Evolutionary conservation across 1,140 invertebrate species (phyloP).

Genomic region (Drosophila ohnishii): DNA sequence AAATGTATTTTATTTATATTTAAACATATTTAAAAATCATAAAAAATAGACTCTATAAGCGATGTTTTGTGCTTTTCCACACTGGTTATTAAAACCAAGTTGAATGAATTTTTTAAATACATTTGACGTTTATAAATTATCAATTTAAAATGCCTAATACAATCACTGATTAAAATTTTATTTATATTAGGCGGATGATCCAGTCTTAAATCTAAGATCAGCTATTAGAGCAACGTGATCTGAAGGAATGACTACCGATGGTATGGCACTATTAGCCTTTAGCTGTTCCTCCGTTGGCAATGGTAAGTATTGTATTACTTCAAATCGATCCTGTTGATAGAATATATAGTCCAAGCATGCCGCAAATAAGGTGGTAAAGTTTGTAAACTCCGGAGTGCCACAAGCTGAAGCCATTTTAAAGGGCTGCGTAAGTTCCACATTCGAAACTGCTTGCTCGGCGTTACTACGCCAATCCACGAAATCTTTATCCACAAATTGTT

Average conservation of each 20-base stretch:
- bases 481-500: slow-evolving; percentile 86
- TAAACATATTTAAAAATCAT: not conserved
- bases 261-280: slow-evolving; percentile 88
- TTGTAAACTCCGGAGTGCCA: slow-evolving; percentile 91
- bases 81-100: not conserved
- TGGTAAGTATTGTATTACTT: slow-evolving; percentile 89
- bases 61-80: not conserved
- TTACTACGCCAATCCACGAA: slow-evolving; percentile 90
- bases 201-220: slow-evolving; percentile 86
- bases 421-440: slow-evolving; percentile 86
- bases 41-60: not conserved
- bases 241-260: slow-evolving; percentile 94
- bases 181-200: not conserved
- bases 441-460: slow-evolving; percentile 86
- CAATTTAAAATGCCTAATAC: not conserved
- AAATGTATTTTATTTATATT: not conserved
- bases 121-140: not conserved
- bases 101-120: not conserved
- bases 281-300: slow-evolving; percentile 91
- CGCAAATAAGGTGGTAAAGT: slow-evolving; percentile 92
- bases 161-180: not conserved
- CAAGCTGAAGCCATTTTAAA: slow-evolving; percentile 88
- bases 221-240: slow-evolving; percentile 95
- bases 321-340: slow-evolving; percentile 87
- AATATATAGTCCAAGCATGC: slow-evolving; percentile 97